These are phyloP conservation scores for Podarcis muralis DNA, from an alignment of 2,113 vertebrate species.

Conservation along the genomic window DNA sequence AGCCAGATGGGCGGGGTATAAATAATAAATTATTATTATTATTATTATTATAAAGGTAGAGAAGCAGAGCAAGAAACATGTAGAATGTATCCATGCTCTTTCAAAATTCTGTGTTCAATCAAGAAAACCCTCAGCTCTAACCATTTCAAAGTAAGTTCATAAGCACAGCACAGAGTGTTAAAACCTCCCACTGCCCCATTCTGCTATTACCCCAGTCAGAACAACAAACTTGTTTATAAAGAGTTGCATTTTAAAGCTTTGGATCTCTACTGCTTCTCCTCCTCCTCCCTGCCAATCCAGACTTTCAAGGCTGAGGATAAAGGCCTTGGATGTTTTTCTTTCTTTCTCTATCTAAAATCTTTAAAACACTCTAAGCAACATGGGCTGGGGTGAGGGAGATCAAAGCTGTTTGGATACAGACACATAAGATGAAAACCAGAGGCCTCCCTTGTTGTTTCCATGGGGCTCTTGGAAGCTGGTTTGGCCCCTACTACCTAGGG, in stretches of 20 bases:
- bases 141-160: not conserved
- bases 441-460: not conserved
- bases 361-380: not conserved
- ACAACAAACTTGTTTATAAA: conserved; percentile 13
- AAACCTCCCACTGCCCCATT: not conserved
- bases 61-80: conserved; percentile 17
- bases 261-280: not conserved
- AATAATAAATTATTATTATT: too few relatives aligned
- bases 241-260: not conserved
- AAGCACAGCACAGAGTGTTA: not conserved
- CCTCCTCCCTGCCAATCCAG: conserved; percentile 1
- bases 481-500: conserved; percentile 41
- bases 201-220: not conserved
- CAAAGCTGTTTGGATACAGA: not conserved
- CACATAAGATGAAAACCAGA: not conserved
- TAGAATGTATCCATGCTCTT: not conserved
- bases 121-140: not conserved
- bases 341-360: not conserved
- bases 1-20: too few relatives aligned
- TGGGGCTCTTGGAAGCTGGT: conserved; percentile 27
- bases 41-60: too few relatives aligned
- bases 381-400: not conserved
- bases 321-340: not conserved
- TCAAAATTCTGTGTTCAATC: conserved; percentile 53
- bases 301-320: conserved; percentile 34